A percentile compares a stretch with the other conserved stretches of the same genome.
phyloP scores from a whole-genome alignment of 2,888 invertebrate species.

The Teleiodes luculella region DNA sequence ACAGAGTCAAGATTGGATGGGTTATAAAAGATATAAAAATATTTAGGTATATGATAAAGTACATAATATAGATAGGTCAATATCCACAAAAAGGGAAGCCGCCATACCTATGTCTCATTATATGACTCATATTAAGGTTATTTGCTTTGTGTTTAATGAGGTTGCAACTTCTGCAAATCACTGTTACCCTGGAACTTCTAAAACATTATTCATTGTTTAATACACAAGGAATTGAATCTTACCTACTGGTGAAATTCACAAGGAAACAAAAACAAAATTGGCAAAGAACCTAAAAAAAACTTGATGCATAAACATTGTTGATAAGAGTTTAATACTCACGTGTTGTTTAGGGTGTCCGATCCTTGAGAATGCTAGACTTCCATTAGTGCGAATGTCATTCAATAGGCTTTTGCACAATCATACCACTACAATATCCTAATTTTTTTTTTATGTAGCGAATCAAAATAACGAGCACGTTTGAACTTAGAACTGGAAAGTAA shows the following conservation, averaged over 20 bases:
- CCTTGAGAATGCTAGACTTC: constrained; percentile 32
- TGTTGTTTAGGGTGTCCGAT: constrained; percentile 20
- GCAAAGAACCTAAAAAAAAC: background rate
- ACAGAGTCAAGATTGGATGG: too few relatives aligned
- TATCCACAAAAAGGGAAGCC: too few relatives aligned
- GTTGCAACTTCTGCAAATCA: background rate
- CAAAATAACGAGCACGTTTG: constrained; percentile 41
- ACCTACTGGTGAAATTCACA: too few relatives aligned
- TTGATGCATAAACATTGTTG: background rate
- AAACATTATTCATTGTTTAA: background rate
- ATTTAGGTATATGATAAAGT: too few relatives aligned
- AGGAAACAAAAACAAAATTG: background rate
- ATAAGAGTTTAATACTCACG: constrained; percentile 28
- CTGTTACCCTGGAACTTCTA: background rate
- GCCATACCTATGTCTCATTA: background rate
- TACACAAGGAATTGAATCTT: too few relatives aligned
- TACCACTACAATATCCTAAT: constrained; percentile 54
- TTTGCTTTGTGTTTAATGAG: background rate
- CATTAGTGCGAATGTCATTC: constrained; percentile 47
- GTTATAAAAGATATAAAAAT: too few relatives aligned
- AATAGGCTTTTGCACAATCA: constrained; percentile 57
- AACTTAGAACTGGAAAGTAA: constrained; percentile 46
- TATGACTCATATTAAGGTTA: background rate
- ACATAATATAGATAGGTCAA: too few relatives aligned
- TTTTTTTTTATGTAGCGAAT: constrained; percentile 53